Conservation (phyloP, 2,113 vertebrate species). For the Sterrhoptilus dennistouni region DNA sequence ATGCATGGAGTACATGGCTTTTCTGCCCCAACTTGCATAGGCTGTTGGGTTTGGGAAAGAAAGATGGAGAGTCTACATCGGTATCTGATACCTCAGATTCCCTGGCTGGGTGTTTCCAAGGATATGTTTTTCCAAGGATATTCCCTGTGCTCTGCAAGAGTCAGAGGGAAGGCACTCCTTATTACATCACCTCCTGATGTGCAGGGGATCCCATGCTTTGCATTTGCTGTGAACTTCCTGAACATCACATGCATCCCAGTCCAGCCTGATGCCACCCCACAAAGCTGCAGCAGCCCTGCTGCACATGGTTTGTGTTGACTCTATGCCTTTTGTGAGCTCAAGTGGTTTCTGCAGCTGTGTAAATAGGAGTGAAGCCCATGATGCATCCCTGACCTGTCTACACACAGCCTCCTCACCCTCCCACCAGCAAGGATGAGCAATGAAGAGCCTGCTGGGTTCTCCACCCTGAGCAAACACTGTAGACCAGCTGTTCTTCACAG, state of each 20-base stretch:
- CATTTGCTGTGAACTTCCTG: neutral
- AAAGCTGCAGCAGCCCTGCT: neutral
- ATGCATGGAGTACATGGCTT: accelerated
- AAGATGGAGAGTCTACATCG: neutral
- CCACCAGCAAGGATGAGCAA: conserved; percentile 10
- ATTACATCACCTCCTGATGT: neutral
- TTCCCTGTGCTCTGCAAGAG: neutral
- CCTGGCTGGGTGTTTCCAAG: neutral
- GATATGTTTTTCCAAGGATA: neutral
- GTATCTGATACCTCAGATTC: neutral
- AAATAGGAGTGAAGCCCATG: neutral
- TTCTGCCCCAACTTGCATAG: neutral
- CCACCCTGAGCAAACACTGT: conserved; percentile 6
- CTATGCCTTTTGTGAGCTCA: neutral
- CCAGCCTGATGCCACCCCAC: neutral
- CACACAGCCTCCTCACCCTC: neutral
- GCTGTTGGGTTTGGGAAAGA: neutral
- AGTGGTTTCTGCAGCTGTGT: conserved; percentile 46
- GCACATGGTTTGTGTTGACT: neutral
- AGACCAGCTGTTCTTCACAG: neutral
- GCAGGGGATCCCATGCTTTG: neutral
- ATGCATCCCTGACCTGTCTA: neutral
- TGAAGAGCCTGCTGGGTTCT: neutral
- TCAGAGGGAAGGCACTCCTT: neutral
- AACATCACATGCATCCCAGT: accelerated